These are phyloP conservation scores for Aphodius granarius DNA, from an alignment of 2,888 invertebrate genomes.

Conservation along the genomic window DNA sequence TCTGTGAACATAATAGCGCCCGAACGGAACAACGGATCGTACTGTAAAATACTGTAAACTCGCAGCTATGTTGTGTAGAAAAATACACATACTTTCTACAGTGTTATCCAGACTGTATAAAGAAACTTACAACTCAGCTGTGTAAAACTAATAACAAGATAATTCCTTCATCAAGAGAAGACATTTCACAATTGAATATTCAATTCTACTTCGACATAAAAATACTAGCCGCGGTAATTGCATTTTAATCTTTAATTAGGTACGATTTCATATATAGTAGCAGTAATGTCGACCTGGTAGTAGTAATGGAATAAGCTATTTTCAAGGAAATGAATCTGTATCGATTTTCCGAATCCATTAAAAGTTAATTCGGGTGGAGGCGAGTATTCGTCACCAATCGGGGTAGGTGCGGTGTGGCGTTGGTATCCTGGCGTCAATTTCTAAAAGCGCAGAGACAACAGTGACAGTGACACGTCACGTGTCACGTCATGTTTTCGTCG, in stretches of 20 bases:
- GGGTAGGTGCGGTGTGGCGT: background rate
- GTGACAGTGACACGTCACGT: background rate
- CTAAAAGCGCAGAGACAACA: background rate
- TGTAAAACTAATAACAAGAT: no score
- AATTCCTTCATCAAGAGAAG: background rate
- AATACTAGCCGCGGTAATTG: background rate
- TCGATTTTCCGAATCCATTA: constrained; percentile 16
- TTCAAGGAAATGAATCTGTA: constrained; percentile 15
- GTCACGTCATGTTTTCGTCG: background rate
- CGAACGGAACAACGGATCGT: no score
- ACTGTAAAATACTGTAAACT: no score
- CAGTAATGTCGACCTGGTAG: background rate
- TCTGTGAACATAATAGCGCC: no score
- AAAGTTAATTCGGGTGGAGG: constrained; percentile 5
- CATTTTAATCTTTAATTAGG: constrained; percentile 7
- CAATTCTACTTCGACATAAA: background rate
- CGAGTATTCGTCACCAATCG: background rate
- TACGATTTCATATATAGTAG: constrained; percentile 12
- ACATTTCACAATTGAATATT: background rate
- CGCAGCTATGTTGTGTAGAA: no score
- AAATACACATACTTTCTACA: no score
- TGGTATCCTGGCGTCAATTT: background rate
- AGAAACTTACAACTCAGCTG: no score
- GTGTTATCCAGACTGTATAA: no score
- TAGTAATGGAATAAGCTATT: constrained; percentile 16